Conservation (phyloP, 2,888 invertebrate genomes). For the Volucella inanis region DNA sequence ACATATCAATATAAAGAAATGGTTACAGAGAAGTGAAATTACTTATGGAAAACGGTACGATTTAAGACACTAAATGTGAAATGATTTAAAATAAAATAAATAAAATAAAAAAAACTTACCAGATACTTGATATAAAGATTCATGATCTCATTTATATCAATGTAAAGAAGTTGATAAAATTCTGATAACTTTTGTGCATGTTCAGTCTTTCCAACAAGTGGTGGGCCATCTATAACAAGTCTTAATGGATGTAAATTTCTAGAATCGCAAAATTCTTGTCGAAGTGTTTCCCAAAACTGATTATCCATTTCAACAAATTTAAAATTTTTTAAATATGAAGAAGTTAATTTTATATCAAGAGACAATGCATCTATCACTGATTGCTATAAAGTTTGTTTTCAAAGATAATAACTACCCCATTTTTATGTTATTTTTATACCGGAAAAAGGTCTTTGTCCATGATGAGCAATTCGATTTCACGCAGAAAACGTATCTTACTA, state of each 20-base stretch:
- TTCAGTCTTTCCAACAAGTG: conserved; percentile 87
- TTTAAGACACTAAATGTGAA: too few relatives aligned
- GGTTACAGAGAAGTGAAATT: too few relatives aligned
- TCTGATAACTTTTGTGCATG: conserved; percentile 27
- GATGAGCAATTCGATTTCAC: conserved; percentile 85
- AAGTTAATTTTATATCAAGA: conserved; percentile 85
- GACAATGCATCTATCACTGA: conserved; percentile 85
- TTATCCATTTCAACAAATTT: conserved; percentile 82
- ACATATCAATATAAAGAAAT: too few relatives aligned
- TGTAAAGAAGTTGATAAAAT: conserved; percentile 41
- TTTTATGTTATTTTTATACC: conserved; percentile 77
- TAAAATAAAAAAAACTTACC: conserved; percentile 41
- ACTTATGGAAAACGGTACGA: too few relatives aligned
- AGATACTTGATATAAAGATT: conserved; percentile 41
- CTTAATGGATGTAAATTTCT: conserved; percentile 85
- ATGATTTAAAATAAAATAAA: not conserved
- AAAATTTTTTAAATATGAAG: conserved; percentile 85
- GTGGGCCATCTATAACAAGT: conserved; percentile 86
- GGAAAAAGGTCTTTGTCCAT: conserved; percentile 84
- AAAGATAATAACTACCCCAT: not conserved
- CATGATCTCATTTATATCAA: conserved; percentile 37
- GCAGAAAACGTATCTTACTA: conserved; percentile 83
- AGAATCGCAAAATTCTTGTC: conserved; percentile 84
- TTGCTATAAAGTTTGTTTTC: conserved; percentile 83
- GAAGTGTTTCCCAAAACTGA: conserved; percentile 81